A percentile compares a stretch with the other conserved stretches of the same genome.
These are phyloP conservation scores for Dolichallabes microphthalmus DNA, from an alignment of 2,113 vertebrate genomes.

Conservation along the genomic window DNA sequence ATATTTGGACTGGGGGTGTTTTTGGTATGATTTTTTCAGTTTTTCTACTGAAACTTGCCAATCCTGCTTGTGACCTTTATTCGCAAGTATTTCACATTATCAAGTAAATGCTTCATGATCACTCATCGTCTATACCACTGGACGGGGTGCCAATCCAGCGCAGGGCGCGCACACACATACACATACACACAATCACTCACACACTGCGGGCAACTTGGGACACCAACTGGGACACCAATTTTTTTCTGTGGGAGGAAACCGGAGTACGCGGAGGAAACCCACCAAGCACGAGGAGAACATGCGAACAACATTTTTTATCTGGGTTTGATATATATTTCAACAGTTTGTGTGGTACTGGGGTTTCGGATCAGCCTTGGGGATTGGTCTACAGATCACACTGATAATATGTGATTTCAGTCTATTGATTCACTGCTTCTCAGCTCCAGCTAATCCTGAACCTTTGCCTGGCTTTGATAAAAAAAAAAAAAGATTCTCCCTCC, in stretches of 20 bases:
- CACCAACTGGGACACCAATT: too few relatives aligned
- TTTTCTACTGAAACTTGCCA: not conserved
- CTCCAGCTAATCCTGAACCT: not conserved
- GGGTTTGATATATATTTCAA: not conserved
- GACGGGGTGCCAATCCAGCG: too few relatives aligned
- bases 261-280: too few relatives aligned
- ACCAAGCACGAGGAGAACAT: too few relatives aligned
- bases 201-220: too few relatives aligned
- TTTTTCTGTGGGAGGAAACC: too few relatives aligned
- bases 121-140: too few relatives aligned
- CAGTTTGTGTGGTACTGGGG: not conserved
- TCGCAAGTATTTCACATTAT: not conserved
- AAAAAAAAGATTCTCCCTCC: not conserved
- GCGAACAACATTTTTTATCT: not conserved
- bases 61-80: not conserved
- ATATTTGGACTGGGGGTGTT: not conserved
- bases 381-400: not conserved
- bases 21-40: not conserved
- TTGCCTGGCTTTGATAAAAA: not conserved
- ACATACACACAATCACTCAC: not conserved
- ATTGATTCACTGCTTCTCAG: not conserved
- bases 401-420: not conserved
- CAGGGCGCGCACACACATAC: not conserved
- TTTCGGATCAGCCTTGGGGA: not conserved
- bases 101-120: not conserved